Evolutionary conservation across 2,797 vertebrate genomes (phyloP).

Genomic region (Anguilla obscura): DNA sequence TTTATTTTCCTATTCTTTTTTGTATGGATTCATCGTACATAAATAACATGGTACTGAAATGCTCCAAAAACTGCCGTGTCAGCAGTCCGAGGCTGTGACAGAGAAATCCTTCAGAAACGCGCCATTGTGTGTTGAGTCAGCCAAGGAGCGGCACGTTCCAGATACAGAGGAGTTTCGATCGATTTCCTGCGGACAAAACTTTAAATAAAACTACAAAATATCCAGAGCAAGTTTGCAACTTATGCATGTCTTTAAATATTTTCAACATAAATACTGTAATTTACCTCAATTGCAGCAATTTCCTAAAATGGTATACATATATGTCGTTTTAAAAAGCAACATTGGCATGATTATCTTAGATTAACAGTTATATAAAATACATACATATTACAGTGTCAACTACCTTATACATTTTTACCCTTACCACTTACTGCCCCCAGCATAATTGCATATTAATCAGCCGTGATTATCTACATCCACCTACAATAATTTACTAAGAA

Average conservation of each 20-base stretch:
- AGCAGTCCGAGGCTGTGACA: conserved; percentile 46
- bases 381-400: conserved; percentile 73
- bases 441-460: conserved; percentile 72
- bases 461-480: conserved; percentile 48
- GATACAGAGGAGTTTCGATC: conserved; percentile 46
- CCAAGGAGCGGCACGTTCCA: conserved; percentile 45
- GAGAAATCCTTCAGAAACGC: conserved; percentile 38
- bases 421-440: conserved; percentile 13
- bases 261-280: conserved; percentile 67
- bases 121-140: not conserved
- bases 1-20: conserved; percentile 60
- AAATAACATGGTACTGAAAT: conserved; percentile 45
- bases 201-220: conserved; percentile 45
- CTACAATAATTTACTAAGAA: conserved; percentile 49
- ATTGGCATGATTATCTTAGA: conserved; percentile 47
- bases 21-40: conserved; percentile 63
- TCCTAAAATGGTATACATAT: conserved; percentile 44
- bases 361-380: conserved; percentile 48
- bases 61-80: conserved; percentile 44
- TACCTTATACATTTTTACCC: conserved; percentile 62
- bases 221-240: conserved; percentile 50
- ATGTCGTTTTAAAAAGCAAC: conserved; percentile 54
- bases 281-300: conserved; percentile 62
- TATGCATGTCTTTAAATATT: conserved; percentile 40
- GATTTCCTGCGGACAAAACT: conserved; percentile 29